These are phyloP conservation scores for Oxygymnocypris stewartii DNA, from an alignment of 2,113 vertebrate genomes.

Conservation along the genomic window DNA sequence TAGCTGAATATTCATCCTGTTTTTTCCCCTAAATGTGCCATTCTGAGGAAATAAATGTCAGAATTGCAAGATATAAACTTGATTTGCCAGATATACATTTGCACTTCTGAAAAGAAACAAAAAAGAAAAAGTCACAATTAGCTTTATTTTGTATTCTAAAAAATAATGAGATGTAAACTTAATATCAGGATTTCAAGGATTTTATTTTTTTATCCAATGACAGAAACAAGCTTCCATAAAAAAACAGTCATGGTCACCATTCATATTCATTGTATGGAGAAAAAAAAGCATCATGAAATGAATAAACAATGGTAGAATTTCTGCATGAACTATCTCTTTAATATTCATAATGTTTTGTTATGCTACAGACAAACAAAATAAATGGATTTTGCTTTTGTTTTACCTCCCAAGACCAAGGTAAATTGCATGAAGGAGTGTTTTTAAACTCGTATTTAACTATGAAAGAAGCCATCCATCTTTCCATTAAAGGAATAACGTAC, in stretches of 20 bases:
- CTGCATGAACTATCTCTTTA: background rate
- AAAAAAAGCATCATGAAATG: background rate
- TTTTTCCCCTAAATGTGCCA: background rate
- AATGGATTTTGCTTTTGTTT: constrained; percentile 3
- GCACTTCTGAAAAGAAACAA: background rate
- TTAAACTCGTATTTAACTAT: constrained; percentile 24
- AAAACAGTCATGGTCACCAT: background rate
- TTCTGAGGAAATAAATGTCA: background rate
- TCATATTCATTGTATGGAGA: background rate
- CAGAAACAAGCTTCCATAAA: background rate
- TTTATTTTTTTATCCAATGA: background rate
- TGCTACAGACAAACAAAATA: background rate
- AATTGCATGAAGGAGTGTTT: constrained; percentile 28
- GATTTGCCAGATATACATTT: background rate
- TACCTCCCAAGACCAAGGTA: constrained; percentile 18
- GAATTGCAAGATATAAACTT: background rate
- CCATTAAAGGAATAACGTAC: constrained; percentile 19
- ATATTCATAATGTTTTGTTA: background rate
- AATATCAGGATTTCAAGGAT: background rate
- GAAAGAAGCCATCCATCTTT: constrained; percentile 38
- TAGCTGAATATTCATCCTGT: background rate
- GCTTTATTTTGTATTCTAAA: background rate
- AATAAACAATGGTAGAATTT: background rate
- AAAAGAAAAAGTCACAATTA: background rate
- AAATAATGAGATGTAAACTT: background rate